Percentiles rank a stretch among this genome's conserved stretches.
Conservation (phyloP, 2,797 vertebrate species). For the Danionella dracula region DNA sequence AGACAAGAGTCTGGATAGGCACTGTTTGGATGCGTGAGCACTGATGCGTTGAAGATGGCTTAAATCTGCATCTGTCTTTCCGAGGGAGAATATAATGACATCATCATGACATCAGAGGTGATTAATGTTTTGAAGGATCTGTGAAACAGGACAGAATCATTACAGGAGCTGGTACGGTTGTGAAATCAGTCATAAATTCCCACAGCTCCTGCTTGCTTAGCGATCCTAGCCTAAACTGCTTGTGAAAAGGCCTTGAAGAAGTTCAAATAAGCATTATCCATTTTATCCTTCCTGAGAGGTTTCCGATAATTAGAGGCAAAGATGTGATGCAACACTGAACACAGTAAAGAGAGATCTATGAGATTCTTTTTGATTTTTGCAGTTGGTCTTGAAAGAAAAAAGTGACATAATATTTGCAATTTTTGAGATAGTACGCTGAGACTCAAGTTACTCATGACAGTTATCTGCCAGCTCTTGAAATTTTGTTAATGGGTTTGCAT, state of each 20-base stretch:
- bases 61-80: neutral
- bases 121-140: neutral
- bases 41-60: neutral
- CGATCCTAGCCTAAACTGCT: constrained; percentile 11
- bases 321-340: constrained; percentile 38
- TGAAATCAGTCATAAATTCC: neutral
- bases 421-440: no score
- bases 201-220: neutral
- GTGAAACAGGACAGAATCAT: neutral
- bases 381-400: no score
- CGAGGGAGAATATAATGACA: neutral
- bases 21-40: neutral
- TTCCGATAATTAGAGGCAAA: constrained; percentile 34
- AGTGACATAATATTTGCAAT: no score
- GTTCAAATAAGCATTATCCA: constrained; percentile 17
- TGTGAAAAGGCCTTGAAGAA: constrained; percentile 18
- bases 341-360: constrained; percentile 30
- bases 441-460: no score
- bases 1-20: constrained; percentile 5
- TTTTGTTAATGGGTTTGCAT: no score
- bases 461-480: no score
- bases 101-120: neutral
- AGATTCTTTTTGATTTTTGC: constrained; percentile 1
- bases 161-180: neutral
- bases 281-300: constrained; percentile 26